Evolutionary conservation across 2,113 vertebrate species (phyloP).

Genomic region (human (Homo sapiens)): DNA sequence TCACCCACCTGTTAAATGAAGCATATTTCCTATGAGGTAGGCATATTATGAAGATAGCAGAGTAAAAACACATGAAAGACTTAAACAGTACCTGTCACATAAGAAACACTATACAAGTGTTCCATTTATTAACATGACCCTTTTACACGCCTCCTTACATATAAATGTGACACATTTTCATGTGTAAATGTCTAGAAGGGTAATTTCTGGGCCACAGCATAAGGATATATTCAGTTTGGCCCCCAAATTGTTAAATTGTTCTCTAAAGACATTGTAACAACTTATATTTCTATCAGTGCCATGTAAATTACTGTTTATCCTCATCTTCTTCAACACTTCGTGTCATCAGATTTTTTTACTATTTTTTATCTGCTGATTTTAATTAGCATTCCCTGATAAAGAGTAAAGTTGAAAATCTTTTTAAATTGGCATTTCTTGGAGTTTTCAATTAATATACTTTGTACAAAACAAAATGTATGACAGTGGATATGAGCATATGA

Average conservation of each 20-base stretch:
- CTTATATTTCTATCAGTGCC: not conserved
- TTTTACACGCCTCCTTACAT: not conserved
- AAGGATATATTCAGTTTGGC: not conserved
- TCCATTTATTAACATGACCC: not conserved
- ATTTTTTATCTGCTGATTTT: not conserved
- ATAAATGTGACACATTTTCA: not conserved
- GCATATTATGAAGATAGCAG: not conserved
- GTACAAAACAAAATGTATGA: not conserved
- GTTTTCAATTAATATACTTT: not conserved
- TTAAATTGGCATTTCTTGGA: not conserved
- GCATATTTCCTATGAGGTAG: not conserved
- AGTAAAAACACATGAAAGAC: not conserved
- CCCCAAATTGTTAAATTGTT: not conserved
- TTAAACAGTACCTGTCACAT: not conserved
- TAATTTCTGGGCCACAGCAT: not conserved
- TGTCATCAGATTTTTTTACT: not conserved
- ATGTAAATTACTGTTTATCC: not conserved
- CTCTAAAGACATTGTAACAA: not conserved
- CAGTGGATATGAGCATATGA: not conserved
- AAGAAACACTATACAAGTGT: not conserved
- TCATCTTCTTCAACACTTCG: not conserved
- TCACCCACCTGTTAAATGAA: not conserved
- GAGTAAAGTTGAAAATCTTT: conserved; percentile 34
- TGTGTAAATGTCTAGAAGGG: not conserved
- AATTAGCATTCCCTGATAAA: not conserved